Conservation (phyloP, 2,888 invertebrate species). For the Dryobota labecula region DNA sequence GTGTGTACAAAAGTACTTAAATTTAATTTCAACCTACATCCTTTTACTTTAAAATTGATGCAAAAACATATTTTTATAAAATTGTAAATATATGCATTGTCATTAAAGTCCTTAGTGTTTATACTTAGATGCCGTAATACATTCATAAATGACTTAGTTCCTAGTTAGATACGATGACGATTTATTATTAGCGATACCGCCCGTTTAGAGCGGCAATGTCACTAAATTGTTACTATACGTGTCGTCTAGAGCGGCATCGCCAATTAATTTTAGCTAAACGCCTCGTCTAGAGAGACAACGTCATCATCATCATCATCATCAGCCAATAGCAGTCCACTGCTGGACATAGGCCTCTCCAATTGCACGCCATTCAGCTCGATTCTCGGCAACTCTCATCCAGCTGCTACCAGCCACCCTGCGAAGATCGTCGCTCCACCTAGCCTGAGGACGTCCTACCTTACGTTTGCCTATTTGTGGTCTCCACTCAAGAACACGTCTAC, state of each 20-base stretch:
- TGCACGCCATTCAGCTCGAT: no score
- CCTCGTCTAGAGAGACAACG: neutral
- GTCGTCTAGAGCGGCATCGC: neutral
- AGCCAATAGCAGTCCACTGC: no score
- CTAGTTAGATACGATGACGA: neutral
- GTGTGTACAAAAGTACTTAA: neutral
- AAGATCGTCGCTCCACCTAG: no score
- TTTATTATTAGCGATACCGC: neutral
- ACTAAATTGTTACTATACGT: no score
- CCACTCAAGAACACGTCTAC: no score
- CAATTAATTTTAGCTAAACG: no score
- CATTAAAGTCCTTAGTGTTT: neutral
- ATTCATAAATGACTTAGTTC: neutral
- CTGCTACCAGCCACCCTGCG: no score
- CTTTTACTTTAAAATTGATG: neutral
- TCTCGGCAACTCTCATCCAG: no score
- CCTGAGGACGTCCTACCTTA: no score
- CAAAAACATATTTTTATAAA: neutral
- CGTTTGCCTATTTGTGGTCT: no score
- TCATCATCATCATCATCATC: no score
- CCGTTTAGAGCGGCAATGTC: neutral
- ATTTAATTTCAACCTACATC: neutral
- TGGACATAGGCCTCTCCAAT: no score
- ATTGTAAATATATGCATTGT: neutral
- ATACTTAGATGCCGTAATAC: neutral